Conservation (phyloP, 2,113 vertebrate genomes). For the Caretta caretta region DNA sequence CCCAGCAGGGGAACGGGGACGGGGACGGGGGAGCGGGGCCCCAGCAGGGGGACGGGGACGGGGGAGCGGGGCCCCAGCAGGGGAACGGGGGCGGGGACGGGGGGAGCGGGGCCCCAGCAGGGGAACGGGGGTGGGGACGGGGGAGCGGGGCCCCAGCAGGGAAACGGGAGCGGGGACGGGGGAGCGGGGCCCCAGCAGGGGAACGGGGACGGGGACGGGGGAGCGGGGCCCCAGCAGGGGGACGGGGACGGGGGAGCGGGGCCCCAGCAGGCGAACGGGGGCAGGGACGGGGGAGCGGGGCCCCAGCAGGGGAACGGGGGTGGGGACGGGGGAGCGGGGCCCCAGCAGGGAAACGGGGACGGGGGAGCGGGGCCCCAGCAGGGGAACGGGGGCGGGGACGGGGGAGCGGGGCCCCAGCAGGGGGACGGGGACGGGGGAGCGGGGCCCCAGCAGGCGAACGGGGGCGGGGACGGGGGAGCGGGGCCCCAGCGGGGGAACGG, state of each 20-base stretch:
- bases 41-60: too few relatives aligned
- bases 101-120: too few relatives aligned
- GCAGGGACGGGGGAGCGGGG: neutral
- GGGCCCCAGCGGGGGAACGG: neutral
- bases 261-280: neutral
- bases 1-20: neutral
- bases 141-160: too few relatives aligned
- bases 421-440: neutral
- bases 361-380: too few relatives aligned
- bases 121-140: neutral
- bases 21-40: neutral
- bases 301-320: too few relatives aligned
- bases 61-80: too few relatives aligned
- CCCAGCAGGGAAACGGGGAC: neutral
- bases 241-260: neutral
- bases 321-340: too few relatives aligned
- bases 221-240: neutral
- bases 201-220: neutral
- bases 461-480: neutral
- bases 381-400: neutral
- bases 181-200: too few relatives aligned
- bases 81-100: neutral
- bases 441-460: neutral
- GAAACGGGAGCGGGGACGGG: too few relatives aligned
- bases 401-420: neutral